phyloP scores from a whole-genome alignment of 2,113 vertebrate species.

The Trogon melanurus region DNA sequence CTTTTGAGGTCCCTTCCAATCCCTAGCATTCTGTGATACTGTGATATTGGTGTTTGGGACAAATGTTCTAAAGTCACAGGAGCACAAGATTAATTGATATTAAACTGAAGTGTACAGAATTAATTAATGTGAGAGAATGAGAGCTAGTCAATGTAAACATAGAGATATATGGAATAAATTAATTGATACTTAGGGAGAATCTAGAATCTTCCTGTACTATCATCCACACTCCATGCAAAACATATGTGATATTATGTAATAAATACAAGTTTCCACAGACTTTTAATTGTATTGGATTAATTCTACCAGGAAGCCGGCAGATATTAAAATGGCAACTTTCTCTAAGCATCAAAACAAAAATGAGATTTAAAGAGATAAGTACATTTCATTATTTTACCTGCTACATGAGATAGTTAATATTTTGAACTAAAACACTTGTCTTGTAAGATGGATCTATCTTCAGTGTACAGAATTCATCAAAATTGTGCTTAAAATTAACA shows the following conservation, averaged over 20 bases:
- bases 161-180: neutral
- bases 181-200: neutral
- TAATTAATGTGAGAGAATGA: slow-evolving; percentile 26
- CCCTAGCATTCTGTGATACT: no score
- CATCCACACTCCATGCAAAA: neutral
- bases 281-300: neutral
- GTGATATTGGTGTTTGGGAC: neutral
- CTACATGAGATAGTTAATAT: neutral
- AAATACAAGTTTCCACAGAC: neutral
- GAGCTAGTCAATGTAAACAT: neutral
- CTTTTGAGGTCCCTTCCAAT: no score
- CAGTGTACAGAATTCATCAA: neutral
- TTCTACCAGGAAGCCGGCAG: neutral
- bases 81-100: slow-evolving; percentile 2
- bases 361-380: neutral
- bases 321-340: neutral
- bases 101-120: neutral
- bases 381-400: neutral
- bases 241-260: neutral
- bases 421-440: neutral
- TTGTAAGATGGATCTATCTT: neutral
- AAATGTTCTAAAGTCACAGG: neutral
- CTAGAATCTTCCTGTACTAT: neutral
- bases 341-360: neutral
- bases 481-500: neutral